These are phyloP conservation scores for Calliphora vicina DNA, from an alignment of 1,140 invertebrate species.

Conservation along the genomic window DNA sequence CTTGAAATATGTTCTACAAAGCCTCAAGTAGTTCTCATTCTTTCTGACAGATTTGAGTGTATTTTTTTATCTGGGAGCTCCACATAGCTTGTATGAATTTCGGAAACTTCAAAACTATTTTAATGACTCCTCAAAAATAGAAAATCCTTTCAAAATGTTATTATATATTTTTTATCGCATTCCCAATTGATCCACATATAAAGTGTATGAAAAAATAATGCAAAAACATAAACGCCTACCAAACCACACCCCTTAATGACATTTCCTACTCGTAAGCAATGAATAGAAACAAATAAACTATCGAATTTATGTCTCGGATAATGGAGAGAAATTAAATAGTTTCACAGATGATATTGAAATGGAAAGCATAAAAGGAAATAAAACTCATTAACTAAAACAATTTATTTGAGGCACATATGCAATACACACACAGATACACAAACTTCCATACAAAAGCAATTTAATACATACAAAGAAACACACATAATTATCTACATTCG, in stretches of 20 bases:
- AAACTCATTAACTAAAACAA: constrained; percentile 14
- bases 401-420: background rate
- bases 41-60: no score
- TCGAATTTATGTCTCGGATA: background rate
- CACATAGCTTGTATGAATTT: no score
- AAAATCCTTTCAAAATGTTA: no score
- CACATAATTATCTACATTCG: background rate
- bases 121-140: no score
- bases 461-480: background rate
- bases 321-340: background rate
- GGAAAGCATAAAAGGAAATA: background rate
- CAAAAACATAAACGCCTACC: background rate
- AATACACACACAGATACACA: background rate
- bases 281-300: background rate
- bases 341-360: constrained; percentile 6
- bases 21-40: no score
- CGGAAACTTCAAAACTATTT: no score
- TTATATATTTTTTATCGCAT: background rate
- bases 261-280: background rate
- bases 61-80: no score
- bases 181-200: background rate
- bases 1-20: no score
- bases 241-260: background rate
- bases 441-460: background rate
- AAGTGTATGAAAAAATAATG: background rate